Conservation (phyloP, 64 coral and sea anemone genomes). For the Pocillopora damicornis region DNA sequence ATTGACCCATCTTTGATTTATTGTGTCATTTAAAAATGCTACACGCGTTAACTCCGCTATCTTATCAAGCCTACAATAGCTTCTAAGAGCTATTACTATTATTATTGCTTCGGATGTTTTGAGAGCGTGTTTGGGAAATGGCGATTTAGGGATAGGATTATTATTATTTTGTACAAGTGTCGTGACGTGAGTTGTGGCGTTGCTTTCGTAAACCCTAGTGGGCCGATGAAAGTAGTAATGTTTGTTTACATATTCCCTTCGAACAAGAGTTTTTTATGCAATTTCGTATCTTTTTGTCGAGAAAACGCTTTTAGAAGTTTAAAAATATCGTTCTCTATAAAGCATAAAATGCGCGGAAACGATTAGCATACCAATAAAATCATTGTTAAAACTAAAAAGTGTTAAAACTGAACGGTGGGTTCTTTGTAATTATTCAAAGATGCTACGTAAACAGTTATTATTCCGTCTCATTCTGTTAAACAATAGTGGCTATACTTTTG, state of each 20-base stretch:
- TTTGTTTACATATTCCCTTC: slow-evolving; percentile 32
- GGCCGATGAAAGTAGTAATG: neutral
- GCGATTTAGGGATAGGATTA: neutral
- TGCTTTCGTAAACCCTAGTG: neutral
- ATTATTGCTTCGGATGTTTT: slow-evolving; percentile 2
- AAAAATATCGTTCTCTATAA: too few species aligned
- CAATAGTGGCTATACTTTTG: neutral
- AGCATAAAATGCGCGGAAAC: neutral
- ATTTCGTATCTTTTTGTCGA: neutral
- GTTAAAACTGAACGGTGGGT: neutral
- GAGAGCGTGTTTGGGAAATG: neutral
- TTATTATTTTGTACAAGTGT: neutral
- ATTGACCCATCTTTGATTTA: neutral
- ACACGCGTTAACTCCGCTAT: slow-evolving; percentile 16
- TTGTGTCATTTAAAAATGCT: slow-evolving; percentile 4
- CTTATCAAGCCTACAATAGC: slow-evolving; percentile 7
- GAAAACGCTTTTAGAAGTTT: neutral
- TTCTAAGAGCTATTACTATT: slow-evolving; percentile 23
- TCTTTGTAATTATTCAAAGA: slow-evolving; percentile 35
- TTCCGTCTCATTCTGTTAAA: neutral
- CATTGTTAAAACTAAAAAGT: slow-evolving; percentile 11
- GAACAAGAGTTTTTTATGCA: neutral
- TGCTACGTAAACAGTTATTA: slow-evolving; percentile 31
- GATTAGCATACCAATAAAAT: slow-evolving; percentile 15
- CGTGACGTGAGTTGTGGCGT: neutral